Evolutionary conservation across 2,797 vertebrate species (phyloP).

Genomic region (Coilia nasus): DNA sequence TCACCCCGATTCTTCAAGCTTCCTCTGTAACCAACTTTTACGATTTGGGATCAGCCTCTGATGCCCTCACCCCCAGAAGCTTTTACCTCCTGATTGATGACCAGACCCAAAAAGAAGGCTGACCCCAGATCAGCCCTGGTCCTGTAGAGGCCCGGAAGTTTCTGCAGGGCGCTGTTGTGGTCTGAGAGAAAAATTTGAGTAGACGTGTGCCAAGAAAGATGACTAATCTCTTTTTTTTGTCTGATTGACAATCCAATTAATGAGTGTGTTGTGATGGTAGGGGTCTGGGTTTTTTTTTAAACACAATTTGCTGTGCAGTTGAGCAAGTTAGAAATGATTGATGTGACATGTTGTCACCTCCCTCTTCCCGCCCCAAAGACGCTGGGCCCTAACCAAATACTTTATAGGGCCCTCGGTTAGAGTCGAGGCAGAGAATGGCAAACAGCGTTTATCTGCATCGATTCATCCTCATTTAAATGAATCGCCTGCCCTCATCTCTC

Average conservation of each 20-base stretch:
- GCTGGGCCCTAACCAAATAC: slow-evolving; percentile 5
- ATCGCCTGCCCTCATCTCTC: not conserved
- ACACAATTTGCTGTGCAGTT: slow-evolving; percentile 27
- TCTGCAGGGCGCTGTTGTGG: no score
- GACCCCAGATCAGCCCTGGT: not conserved
- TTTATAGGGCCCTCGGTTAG: not conserved
- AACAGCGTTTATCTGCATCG: slow-evolving; percentile 17
- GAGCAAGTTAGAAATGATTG: slow-evolving; percentile 38
- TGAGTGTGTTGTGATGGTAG: not conserved
- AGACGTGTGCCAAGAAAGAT: not conserved
- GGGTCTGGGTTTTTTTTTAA: not conserved
- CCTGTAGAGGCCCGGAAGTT: no score
- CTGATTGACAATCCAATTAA: slow-evolving; percentile 28
- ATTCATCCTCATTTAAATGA: slow-evolving; percentile 23
- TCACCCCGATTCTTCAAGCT: no score
- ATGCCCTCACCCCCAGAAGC: not conserved
- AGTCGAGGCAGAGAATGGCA: slow-evolving; percentile 13
- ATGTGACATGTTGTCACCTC: slow-evolving; percentile 34
- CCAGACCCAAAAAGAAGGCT: not conserved
- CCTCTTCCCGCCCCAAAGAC: slow-evolving; percentile 17
- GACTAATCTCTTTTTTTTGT: not conserved
- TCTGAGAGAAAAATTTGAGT: not conserved
- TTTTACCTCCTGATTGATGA: not conserved
- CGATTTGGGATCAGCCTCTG: not conserved
- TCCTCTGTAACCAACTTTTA: not conserved